phyloP scores from a whole-genome alignment of 92 coral and sea anemone species.

The Zoanthus sociatus region DNA sequence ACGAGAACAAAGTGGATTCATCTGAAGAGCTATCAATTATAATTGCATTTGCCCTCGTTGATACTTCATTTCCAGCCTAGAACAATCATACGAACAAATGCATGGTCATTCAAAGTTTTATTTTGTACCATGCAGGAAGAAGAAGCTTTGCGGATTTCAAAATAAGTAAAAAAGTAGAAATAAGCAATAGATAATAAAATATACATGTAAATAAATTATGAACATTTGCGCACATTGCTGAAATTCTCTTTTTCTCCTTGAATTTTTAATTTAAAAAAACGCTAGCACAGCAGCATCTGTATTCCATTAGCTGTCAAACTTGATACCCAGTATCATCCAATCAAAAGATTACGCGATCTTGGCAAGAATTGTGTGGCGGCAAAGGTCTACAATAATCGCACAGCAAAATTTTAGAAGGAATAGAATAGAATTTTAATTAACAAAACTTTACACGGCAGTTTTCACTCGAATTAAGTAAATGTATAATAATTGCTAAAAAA shows the following conservation, averaged over 20 bases:
- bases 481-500: background rate
- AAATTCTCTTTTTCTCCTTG: conserved; percentile 3
- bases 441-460: background rate
- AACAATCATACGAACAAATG: conserved; percentile 6
- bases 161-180: conserved; percentile 4
- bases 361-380: background rate
- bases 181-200: background rate
- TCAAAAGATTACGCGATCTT: background rate
- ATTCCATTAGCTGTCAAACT: conserved; percentile 1
- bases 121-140: conserved; percentile 8
- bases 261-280: background rate
- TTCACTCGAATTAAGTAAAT: background rate
- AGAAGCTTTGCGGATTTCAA: conserved; percentile 4
- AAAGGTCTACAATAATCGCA: background rate
- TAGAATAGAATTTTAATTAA: background rate
- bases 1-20: background rate
- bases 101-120: background rate
- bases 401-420: background rate
- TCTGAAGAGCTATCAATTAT: conserved; percentile 6
- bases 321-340: background rate
- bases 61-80: conserved; percentile 8
- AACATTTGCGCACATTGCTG: background rate
- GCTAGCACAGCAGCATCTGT: background rate
- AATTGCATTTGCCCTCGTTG: conserved; percentile 5
- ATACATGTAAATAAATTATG: conserved; percentile 4